Conservation (phyloP, 2,113 vertebrate genomes). For the Phalacrocorax aristotelis region DNA sequence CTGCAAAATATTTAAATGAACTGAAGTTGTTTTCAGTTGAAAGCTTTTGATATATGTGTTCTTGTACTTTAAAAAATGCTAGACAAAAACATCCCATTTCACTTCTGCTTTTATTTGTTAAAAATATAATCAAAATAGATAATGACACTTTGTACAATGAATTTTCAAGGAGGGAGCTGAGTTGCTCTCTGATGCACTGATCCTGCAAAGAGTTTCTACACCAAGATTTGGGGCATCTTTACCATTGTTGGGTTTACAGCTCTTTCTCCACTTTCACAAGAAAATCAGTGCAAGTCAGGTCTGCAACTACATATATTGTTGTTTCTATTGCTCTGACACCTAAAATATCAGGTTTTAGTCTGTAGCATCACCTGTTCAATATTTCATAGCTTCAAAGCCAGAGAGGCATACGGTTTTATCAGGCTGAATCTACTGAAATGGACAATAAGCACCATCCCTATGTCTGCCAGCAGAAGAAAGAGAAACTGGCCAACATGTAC, state of each 20-base stretch:
- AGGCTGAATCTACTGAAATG: not conserved
- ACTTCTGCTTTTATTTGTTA: not conserved
- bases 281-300: not conserved
- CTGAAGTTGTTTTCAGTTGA: not conserved
- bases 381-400: not conserved
- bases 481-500: not conserved
- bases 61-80: not conserved
- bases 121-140: not conserved
- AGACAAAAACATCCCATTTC: not conserved
- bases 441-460: rapidly evolving
- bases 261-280: not conserved
- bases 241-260: not conserved
- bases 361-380: not conserved
- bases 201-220: not conserved
- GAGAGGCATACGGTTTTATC: not conserved
- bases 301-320: not conserved
- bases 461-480: not conserved
- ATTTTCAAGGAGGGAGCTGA: not conserved
- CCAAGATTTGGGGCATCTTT: not conserved
- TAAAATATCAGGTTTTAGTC: not conserved
- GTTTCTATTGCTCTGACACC: not conserved
- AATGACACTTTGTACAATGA: not conserved
- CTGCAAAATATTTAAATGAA: slow-evolving; percentile 12
- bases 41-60: not conserved
- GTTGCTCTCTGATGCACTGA: not conserved